Evolutionary conservation across 2,888 invertebrate genomes (phyloP).

Genomic region (Clusia tigrina): DNA sequence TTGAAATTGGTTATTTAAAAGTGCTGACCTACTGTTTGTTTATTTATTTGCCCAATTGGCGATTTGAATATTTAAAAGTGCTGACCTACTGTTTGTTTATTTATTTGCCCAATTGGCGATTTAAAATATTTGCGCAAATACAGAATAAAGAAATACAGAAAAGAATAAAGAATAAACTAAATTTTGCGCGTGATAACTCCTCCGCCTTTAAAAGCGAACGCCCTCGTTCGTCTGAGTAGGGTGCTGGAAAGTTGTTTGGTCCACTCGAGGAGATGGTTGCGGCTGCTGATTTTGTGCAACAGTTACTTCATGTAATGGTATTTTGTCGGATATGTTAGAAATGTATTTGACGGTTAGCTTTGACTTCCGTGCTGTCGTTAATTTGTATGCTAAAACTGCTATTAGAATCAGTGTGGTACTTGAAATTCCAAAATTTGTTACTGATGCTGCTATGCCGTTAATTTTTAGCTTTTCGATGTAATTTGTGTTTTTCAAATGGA

Average conservation of each 20-base stretch:
- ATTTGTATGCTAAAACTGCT: neutral
- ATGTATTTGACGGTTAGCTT: neutral
- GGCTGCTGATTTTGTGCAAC: no score
- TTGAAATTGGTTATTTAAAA: no score
- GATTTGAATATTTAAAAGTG: no score
- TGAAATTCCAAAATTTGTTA: neutral
- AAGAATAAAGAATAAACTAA: neutral
- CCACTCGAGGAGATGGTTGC: no score
- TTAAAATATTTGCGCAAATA: neutral
- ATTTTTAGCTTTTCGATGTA: neutral
- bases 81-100: no score
- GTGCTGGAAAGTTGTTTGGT: no score
- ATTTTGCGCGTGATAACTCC: neutral
- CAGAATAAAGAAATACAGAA: neutral
- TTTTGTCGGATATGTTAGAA: neutral
- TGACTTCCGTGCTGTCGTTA: neutral
- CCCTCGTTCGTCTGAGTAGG: slow-evolving; percentile 5
- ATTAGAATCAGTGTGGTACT: neutral
- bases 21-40: no score
- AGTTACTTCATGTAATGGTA: neutral
- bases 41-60: no score
- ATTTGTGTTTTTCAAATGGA: neutral
- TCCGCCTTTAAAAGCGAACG: neutral
- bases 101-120: no score
- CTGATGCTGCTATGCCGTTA: neutral